Base-by-base conservation (phyloP, 1,140 invertebrate species). In the Planococcus citri region DNA sequence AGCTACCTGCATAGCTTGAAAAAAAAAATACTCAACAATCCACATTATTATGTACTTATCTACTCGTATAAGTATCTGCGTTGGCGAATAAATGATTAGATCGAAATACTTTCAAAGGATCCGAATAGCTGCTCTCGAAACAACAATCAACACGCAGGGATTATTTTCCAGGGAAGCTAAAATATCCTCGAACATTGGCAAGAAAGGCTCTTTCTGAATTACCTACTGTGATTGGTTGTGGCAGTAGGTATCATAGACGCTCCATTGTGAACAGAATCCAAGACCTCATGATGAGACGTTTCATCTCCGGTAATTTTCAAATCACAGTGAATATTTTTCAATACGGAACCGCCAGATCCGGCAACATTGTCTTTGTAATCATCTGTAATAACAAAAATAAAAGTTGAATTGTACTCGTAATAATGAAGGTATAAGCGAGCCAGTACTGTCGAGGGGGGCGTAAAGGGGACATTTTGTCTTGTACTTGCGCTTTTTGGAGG, bases 231-330 rank as follows among this genome's bases (percentile, higher is more conserved):
- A 77, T 97, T 95, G 72, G 90, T 92, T 20, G n/a, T n/a, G n/a
- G n/a, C n/a, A n/a, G n/a, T n/a, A n/a, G 98, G 78, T 73, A 98
- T 90, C 0, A 98, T 93, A 70, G 85, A 84, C 21, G 82, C 83
- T 0, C 88, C 87, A 71, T 80, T 82, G 74, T 94, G 89, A 21
- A 85, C 83, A 0, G 88, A 90, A 75, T 97, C 91, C n/a, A 97
- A 79, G 0, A 97, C 78, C 69, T 97, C 94, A 76, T 98, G 95
- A 80, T 98, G 95, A 3, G 89, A 84, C 94, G 98, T 97, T 82
- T 98, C n/a, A n/a, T n/a, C 95, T 20, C 95, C 86, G 6, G 94
- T 97, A 1, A 98, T 77, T 74, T 89, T 92, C 0, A 98, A 78
- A 80, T 96, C 92, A 10, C 88, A 90, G 27, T 78, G 70, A 0